Base-by-base conservation (phyloP, 2,888 invertebrate species). In the Adelognathus sp. region DNA sequence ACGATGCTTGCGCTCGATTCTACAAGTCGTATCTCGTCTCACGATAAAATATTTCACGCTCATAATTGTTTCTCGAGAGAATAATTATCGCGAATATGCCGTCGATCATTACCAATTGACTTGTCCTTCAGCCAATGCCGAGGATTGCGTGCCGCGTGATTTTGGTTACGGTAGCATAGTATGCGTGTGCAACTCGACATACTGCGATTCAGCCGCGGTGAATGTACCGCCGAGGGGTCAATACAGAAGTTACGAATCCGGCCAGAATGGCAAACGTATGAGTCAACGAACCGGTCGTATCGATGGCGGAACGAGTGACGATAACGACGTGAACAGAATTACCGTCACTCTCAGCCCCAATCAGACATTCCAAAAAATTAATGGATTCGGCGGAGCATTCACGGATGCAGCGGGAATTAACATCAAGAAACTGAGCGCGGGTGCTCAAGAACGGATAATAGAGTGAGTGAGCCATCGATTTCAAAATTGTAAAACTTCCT, bases 381-480 rank as follows among this genome's bases (percentile, higher is more conserved):
- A 94, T 79, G 98, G 98, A 0, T 98, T 97, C 89, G 98, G 98
- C 0, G 98, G 97, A 0, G 96, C 97, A 0, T 96, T 98, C 77
- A 98, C 98, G 0, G 95, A 95, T 70, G 69, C 92, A 1, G 92
- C 93, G 2, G 95, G 95, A 0, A 94, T 97, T 14, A 96, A 97
- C 89, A 94, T 97, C 86, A 91, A 92, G 5, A 93, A 92, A n/a
- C 91, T 97, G 11, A 93, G 94, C 0, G 88, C 91, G 33, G 87
- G 83, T 1, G 87, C 93, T 1, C 94, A 94, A 87, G 87, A 93
- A 2, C 87, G 92, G 44, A 87, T 96, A 4, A 85, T 95, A 21
- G 88, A 92, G 92, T 94, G 92, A 78, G 83, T 80, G 18, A 24
- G 0, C 29, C 14, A 7, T 7, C 21, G 1, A 29, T 18, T 39